Base-by-base conservation (phyloP, 2,113 vertebrate species). In the Heptranchias perlo region DNA sequence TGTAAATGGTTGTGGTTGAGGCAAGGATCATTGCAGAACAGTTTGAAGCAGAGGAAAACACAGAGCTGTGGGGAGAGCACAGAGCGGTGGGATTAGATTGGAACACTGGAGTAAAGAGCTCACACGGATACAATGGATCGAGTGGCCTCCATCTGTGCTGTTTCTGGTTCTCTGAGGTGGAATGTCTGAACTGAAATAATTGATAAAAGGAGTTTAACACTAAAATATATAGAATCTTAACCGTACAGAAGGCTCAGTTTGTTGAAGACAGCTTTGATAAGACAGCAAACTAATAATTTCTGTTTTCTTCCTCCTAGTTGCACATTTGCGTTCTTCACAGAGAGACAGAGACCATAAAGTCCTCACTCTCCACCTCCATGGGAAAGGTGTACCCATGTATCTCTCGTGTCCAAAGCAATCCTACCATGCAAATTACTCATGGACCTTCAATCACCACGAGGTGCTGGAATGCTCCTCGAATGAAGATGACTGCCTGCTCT, bases 361-460 rank as follows among this genome's bases (percentile, higher is more conserved):
- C 14, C 0, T 21, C 16, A 5, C 0, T 35, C 58, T 62, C 4
- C 16, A 35, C 14, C 54, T 92, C 10, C n/a, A n/a, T n/a, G 35
- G 62, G 14, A 25, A n/a, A 18, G 0, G 0, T 3, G 92, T 97
- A 86, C 97, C 98, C 31, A 97, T 98, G 94, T 98, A 98, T 58
- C 96, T 98, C 95, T 97, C 98, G 21, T 98, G 98, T 96, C 97
- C 98, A 0, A 97, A 98, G 76, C 96, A 97, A 96, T 98, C 98
- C 0, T 97, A 97, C 95, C 98, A 98, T 2, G 98, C 98, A 0
- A 91, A 54, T 67, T 98, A 98, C 97, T 97, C 65, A 52, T 98
- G 98, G 98, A 69, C 96, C 82, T 97, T 97, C 49, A 14, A 39
- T 1, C 23, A 11, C 78, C 76, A 82, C 25, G 96, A 16, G 47